Conservation (phyloP, 2,888 invertebrate species). For the Cantharis rufa region DNA sequence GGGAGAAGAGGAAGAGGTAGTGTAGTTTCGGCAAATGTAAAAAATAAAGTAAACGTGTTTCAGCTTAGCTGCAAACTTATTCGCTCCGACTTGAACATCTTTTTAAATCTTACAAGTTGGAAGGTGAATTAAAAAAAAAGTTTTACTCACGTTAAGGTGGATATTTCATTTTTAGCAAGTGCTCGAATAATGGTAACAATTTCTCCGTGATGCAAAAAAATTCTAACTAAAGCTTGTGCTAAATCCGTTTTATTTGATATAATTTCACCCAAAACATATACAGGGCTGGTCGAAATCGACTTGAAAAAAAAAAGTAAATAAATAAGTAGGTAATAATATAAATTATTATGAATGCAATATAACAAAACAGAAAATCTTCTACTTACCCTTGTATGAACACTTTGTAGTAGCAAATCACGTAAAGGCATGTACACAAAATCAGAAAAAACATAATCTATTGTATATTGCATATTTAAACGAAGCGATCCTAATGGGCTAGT, state of each 20-base stretch:
- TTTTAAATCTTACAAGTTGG: too few relatives aligned
- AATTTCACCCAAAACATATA: slow-evolving; percentile 84
- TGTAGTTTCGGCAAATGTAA: too few relatives aligned
- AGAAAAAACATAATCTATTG: slow-evolving; percentile 87
- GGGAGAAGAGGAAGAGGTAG: too few relatives aligned
- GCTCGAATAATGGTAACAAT: slow-evolving; percentile 83
- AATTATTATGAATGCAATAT: neutral
- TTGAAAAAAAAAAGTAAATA: slow-evolving; percentile 52
- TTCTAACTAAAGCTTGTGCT: slow-evolving; percentile 84
- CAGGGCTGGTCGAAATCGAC: slow-evolving; percentile 80
- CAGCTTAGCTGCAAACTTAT: too few relatives aligned
- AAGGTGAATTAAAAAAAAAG: neutral
- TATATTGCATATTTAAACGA: slow-evolving; percentile 84
- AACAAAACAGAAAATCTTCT: neutral
- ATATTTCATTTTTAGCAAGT: slow-evolving; percentile 85
- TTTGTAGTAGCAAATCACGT: slow-evolving; percentile 75
- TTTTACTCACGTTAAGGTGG: slow-evolving; percentile 80
- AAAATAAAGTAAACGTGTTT: too few relatives aligned
- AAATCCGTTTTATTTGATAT: slow-evolving; percentile 86
- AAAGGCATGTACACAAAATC: slow-evolving; percentile 79
- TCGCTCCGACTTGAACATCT: too few relatives aligned
- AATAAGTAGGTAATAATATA: neutral
- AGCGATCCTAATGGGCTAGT: slow-evolving; percentile 77
- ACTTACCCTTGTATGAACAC: slow-evolving; percentile 67
- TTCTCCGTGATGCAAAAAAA: slow-evolving; percentile 84